phyloP scores from a whole-genome alignment of 2,113 vertebrate species.

The Eolophus roseicapilla region DNA sequence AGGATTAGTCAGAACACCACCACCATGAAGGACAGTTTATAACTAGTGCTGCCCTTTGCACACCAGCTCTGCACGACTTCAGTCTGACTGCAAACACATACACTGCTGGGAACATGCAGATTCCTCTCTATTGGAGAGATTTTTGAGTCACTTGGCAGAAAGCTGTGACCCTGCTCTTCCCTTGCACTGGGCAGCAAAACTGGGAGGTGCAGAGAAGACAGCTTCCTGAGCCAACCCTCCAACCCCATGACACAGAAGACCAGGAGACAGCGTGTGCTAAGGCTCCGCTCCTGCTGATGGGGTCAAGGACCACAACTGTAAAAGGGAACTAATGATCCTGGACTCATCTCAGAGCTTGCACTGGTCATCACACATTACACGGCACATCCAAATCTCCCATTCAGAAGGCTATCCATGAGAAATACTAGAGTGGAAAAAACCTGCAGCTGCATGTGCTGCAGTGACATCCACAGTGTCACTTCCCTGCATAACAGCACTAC shows the following conservation, averaged over 20 bases:
- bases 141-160: neutral
- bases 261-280: rapidly evolving
- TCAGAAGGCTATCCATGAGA: neutral
- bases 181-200: neutral
- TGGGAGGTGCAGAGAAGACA: neutral
- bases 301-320: neutral
- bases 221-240: neutral
- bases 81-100: neutral
- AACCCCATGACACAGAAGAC: neutral
- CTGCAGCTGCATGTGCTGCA: neutral
- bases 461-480: neutral
- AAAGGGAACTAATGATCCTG: neutral
- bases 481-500: neutral
- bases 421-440: neutral
- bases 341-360: neutral
- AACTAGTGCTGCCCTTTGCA: neutral
- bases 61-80: neutral
- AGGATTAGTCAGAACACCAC: neutral
- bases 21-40: neutral
- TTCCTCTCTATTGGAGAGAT: neutral
- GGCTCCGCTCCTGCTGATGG: neutral
- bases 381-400: neutral
- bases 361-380: no score
- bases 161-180: neutral
- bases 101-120: neutral